Evolutionary conservation across 2,888 invertebrate species (phyloP), one percentile per base, ranked within the genome.

Genomic region (Poecilus cupreus): DNA sequence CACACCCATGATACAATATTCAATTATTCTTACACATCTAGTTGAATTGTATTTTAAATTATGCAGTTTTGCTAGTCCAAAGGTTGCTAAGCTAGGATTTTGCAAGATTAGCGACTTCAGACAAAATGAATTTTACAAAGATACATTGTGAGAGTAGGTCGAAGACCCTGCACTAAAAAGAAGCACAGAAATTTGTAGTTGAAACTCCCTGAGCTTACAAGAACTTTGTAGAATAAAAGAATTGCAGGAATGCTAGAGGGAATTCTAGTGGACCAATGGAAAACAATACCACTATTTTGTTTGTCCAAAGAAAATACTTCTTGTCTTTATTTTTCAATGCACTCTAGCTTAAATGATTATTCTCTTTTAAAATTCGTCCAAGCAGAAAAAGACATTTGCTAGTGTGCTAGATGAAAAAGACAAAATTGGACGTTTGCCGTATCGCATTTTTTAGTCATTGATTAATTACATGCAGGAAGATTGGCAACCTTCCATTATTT

Each of bases 271-370:
- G 60, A 60, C 60, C 60, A 60, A 60, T 60, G 60, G 60, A 60
- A 60, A 60, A 60, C 60, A 60, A 60, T 60, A 13, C 60, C 60
- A 60, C n/a, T 60, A 22, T 60, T 60, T 60, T 60, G 60, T 60
- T 60, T 60, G 60, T 22, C 60, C 5, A 5, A 11, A 22, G 20
- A 5, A 54, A 54, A 54, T 54, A 10, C 54, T 22, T 22, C 57
- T 57, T 24, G 57, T 22, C 24, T 57, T 57, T 57, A 57, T 57
- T 57, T 43, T 60, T 18, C 54, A 54, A 54, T 54, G 22, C 60
- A 26, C 26, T 60, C 13, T 26, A 26, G 13, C 13, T 26, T 60
- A 22, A 60, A 60, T 60, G 24, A 60, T 60, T 60, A 10, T 60
- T 60, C 22, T 32, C 22, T 3, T n/a, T 24, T n/a, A 8, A 26